These are phyloP conservation scores for Dasypus novemcinctus DNA, from an alignment of 2,113 vertebrate genomes.

Conservation along the genomic window DNA sequence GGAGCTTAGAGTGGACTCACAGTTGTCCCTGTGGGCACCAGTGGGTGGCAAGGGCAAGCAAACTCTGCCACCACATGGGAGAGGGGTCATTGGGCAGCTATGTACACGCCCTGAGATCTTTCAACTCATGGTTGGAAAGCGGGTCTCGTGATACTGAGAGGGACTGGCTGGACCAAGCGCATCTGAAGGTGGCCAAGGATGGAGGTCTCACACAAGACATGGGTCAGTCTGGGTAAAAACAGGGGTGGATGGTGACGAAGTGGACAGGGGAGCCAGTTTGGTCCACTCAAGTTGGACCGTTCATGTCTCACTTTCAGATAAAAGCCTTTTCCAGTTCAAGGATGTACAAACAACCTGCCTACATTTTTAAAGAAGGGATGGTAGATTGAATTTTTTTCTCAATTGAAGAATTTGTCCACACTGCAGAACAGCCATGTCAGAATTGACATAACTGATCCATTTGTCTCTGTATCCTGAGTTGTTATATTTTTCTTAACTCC, in stretches of 20 bases:
- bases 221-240: neutral
- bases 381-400: neutral
- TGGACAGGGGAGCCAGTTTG: neutral
- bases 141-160: neutral
- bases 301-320: neutral
- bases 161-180: neutral
- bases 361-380: neutral
- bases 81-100: neutral
- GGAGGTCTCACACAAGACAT: neutral
- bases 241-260: rapidly evolving
- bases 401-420: neutral
- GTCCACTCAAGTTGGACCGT: neutral
- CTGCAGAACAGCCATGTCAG: neutral
- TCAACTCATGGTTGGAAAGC: neutral
- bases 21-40: neutral
- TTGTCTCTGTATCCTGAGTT: neutral
- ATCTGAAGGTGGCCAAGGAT: neutral
- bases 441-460: neutral
- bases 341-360: neutral
- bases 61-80: neutral
- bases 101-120: neutral
- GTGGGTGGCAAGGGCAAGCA: neutral
- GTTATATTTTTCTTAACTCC: neutral
- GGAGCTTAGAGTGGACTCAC: neutral
- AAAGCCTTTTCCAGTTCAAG: neutral